These are phyloP conservation scores for Kryphioiulus occultus DNA, from an alignment of 2,888 invertebrate species.

Conservation along the genomic window DNA sequence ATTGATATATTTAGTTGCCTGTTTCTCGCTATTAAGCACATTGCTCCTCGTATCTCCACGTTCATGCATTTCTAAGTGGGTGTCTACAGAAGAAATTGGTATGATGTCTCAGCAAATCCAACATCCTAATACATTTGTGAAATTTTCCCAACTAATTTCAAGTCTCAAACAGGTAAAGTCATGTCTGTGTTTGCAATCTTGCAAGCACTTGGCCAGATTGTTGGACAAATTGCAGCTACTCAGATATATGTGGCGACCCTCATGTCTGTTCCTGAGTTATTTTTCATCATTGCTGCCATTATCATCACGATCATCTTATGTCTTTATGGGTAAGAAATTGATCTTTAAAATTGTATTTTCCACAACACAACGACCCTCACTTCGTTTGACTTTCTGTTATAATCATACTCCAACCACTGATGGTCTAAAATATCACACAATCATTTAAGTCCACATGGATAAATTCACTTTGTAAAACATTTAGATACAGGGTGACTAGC, in stretches of 20 bases:
- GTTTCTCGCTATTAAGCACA: neutral
- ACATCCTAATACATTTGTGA: too few species aligned
- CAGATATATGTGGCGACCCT: slow-evolving; percentile 3
- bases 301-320: neutral
- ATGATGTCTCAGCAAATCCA: neutral
- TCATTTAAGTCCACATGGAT: too few species aligned
- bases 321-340: neutral
- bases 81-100: slow-evolving; percentile 11
- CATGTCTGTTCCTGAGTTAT: neutral
- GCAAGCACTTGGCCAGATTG: neutral
- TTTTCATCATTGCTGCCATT: neutral
- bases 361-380: too few species aligned
- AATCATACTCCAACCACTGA: too few species aligned
- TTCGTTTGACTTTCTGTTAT: too few species aligned
- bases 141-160: neutral
- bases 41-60: neutral
- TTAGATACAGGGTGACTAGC: too few species aligned
- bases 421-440: too few species aligned
- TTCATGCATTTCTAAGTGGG: neutral
- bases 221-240: neutral
- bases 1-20: neutral
- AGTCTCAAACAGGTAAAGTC: neutral
- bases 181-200: slow-evolving; percentile 36
- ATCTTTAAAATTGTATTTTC: too few species aligned
- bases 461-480: too few species aligned